A percentile compares a stretch with the other conserved stretches of the same genome.
phyloP scores from a whole-genome alignment of 2,888 invertebrate species.

The Acleris sparsana region DNA sequence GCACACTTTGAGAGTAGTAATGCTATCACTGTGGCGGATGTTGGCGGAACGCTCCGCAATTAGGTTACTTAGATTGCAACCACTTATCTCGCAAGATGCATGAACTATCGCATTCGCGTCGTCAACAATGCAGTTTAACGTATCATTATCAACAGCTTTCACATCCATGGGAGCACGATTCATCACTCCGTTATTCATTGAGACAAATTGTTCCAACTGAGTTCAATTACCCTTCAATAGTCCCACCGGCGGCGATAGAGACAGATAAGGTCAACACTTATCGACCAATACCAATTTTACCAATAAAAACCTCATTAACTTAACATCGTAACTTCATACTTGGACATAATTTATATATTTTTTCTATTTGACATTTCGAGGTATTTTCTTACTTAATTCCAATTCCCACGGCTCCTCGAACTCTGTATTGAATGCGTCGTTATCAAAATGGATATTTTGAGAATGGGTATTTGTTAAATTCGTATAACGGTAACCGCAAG shows the following conservation, averaged over 20 bases:
- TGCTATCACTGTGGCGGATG: slow-evolving; percentile 64
- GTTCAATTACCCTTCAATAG: slow-evolving; percentile 36
- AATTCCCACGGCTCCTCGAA: slow-evolving; percentile 23
- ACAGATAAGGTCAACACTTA: slow-evolving; percentile 31
- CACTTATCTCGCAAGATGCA: slow-evolving; percentile 64
- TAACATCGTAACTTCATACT: slow-evolving; percentile 11
- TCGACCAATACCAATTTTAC: slow-evolving; percentile 32
- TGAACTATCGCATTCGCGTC: slow-evolving; percentile 39
- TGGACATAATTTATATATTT: not conserved
- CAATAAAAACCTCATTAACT: slow-evolving; percentile 32
- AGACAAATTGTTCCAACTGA: slow-evolving; percentile 37
- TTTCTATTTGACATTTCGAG: not conserved
- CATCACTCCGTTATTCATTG: slow-evolving; percentile 37
- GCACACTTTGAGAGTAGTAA: slow-evolving; percentile 57
- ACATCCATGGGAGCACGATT: slow-evolving; percentile 33
- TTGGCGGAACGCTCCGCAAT: slow-evolving; percentile 64
- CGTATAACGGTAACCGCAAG: slow-evolving; percentile 24
- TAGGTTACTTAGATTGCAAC: slow-evolving; percentile 68
- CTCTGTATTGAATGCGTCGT: slow-evolving; percentile 16
- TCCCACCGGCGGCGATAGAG: slow-evolving; percentile 23
- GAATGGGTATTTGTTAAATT: slow-evolving; percentile 24
- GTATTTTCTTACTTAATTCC: slow-evolving; percentile 19
- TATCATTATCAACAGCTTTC: slow-evolving; percentile 35
- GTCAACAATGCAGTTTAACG: slow-evolving; percentile 28
- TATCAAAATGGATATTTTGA: slow-evolving; percentile 29